Evolutionary conservation across 1,140 invertebrate genomes (phyloP).

Genomic region (Pygmarrhopalites habei): DNA sequence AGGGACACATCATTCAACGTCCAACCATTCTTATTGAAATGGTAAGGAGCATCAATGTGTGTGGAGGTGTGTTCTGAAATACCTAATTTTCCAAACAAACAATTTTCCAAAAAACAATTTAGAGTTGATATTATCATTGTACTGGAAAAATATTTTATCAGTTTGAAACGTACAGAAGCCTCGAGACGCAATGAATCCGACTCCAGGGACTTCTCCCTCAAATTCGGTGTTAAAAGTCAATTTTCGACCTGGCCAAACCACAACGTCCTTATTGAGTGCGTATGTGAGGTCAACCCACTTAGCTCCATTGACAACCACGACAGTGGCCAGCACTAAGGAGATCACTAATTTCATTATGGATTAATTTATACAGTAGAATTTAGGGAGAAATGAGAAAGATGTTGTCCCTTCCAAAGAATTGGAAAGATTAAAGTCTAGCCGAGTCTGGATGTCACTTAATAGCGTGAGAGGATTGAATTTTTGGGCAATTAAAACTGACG

Average conservation of each 20-base stretch:
- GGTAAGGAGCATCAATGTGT: constrained; percentile 60
- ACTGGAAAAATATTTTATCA: not conserved
- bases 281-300: not conserved
- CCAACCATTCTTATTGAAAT: constrained; percentile 51
- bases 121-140: not conserved
- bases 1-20: constrained; percentile 55
- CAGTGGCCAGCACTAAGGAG: not conserved
- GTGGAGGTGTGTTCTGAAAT: constrained; percentile 32
- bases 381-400: not conserved
- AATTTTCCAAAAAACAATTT: not conserved
- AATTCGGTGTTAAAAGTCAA: not conserved
- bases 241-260: not conserved
- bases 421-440: no score
- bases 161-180: not conserved
- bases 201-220: not conserved
- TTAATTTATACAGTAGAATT: not conserved
- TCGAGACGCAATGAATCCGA: not conserved
- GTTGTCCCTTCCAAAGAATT: no score
- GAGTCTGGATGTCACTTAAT: no score
- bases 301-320: not conserved
- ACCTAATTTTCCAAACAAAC: constrained; percentile 31
- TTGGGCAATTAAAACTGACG: no score
- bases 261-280: not conserved
- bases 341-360: not conserved
- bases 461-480: no score